Base-by-base conservation (phyloP, 2,797 vertebrate species). In the Sciurus vulgaris region DNA sequence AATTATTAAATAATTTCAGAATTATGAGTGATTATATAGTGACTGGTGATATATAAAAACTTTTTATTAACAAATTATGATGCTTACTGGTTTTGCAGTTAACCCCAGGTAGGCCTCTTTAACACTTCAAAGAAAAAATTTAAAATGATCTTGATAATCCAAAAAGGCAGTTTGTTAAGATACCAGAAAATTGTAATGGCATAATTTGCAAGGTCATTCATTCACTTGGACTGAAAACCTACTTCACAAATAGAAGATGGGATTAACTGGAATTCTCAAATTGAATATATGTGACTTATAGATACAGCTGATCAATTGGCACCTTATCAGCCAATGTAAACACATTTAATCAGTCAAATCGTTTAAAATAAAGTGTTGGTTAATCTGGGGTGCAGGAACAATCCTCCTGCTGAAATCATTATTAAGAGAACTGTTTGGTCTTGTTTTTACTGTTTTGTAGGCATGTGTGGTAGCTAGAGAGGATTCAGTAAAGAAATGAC, bases 121-220 rank as follows among this genome's bases (percentile, higher is more conserved):
- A 88, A 78, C 47, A 81, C 30, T 67, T 91, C 51, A 72, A 78
- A 93, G 44, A 59, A 89, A 95, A 94, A 44, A 85, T 70, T 94
- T 69, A 94, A 91, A 78, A 91, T 56, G 70, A 47, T 13, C 33
- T 30, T 86, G 65, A 74, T 77, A 87, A 91, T 69, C n/a, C n/a
- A 94, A 86, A 92, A 11, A 65, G 54, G 35, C 54, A 76, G 33
- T 51, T 73, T 95, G 61, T 76, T 96, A 73, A 83, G 89, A 56
- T 81, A 69, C 8, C 20, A 91, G 49, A 86, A 92, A 87, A 84
- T 7, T 86, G 7, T 44, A 96, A 35, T 77, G 54, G 26, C 33
- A 81, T 94, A 30, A 63, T 92, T 59, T 93, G 47, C 61, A 76
- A 87, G n/a, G 67, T 56, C 49, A 77, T 49, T 56, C 49, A 77